Evolutionary conservation across 2,888 invertebrate genomes (phyloP).

Genomic region (Scaptodrosophila latifasciaeformis): DNA sequence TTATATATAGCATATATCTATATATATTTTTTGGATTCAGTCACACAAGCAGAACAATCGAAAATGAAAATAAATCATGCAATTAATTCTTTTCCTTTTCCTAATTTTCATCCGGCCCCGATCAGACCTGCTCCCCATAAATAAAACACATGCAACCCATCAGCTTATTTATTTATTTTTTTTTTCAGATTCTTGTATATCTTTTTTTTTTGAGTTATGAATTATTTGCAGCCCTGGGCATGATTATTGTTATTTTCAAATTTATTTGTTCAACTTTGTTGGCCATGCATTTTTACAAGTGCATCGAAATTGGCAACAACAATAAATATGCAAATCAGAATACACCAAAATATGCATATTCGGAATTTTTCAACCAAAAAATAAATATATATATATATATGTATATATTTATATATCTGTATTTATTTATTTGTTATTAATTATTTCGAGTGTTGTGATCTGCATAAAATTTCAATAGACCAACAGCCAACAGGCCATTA

Average conservation of each 20-base stretch:
- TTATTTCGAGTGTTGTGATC: neutral
- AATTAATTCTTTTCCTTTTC: neutral
- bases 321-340: too few relatives aligned
- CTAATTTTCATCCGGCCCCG: neutral
- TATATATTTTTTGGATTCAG: too few relatives aligned
- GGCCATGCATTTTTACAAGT: conserved; percentile 3
- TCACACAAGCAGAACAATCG: neutral
- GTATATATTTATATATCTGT: too few relatives aligned
- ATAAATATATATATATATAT: neutral
- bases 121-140: too few relatives aligned
- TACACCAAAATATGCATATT: neutral
- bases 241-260: neutral
- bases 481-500: too few relatives aligned
- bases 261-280: conserved; percentile 2
- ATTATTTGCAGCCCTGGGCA: too few relatives aligned
- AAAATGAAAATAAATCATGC: neutral
- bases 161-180: too few relatives aligned
- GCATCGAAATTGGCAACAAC: neutral
- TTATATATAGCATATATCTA: neutral
- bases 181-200: conserved; percentile 6
- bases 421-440: neutral
- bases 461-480: too few relatives aligned
- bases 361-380: neutral
- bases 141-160: too few relatives aligned
- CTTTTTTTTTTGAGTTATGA: too few relatives aligned